A percentile compares a stretch with the other conserved stretches of the same genome.
These are phyloP conservation scores for Mungos mungo DNA, from an alignment of 2,113 vertebrate genomes.

Conservation along the genomic window DNA sequence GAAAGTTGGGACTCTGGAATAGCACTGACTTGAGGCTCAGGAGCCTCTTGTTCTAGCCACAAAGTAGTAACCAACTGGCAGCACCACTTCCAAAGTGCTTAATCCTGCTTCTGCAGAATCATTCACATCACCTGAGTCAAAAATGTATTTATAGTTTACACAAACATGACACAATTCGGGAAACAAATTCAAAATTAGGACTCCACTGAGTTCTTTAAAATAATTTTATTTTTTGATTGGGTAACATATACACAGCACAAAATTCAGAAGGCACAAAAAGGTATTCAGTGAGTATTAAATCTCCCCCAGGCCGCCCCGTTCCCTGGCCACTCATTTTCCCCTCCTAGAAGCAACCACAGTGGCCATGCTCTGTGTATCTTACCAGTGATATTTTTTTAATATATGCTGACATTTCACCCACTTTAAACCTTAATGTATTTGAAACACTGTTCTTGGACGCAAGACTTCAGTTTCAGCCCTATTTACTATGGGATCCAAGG, in stretches of 20 bases:
- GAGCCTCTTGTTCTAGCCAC: slow-evolving; percentile 55
- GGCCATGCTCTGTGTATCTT: background rate
- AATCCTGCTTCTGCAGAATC: background rate
- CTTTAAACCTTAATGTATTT: background rate
- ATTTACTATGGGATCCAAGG: background rate
- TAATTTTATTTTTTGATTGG: slow-evolving; percentile 21
- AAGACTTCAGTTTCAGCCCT: background rate
- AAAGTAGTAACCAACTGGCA: background rate
- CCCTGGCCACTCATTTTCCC: background rate
- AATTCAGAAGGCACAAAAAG: slow-evolving; percentile 1
- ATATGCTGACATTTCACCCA: background rate
- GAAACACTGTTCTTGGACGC: background rate
- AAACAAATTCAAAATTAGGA: background rate
- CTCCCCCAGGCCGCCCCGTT: background rate
- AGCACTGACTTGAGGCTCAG: slow-evolving; percentile 28
- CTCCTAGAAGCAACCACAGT: background rate
- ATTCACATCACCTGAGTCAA: background rate
- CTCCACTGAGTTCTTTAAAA: background rate
- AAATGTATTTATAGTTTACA: background rate
- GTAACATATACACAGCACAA: background rate
- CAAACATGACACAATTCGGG: background rate
- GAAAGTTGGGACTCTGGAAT: slow-evolving; percentile 27
- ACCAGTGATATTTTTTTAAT: background rate
- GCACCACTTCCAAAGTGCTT: background rate
- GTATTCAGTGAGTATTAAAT: background rate